Evolutionary conservation across 2,797 vertebrate species (phyloP).

Genomic region (Onychomys torridus): DNA sequence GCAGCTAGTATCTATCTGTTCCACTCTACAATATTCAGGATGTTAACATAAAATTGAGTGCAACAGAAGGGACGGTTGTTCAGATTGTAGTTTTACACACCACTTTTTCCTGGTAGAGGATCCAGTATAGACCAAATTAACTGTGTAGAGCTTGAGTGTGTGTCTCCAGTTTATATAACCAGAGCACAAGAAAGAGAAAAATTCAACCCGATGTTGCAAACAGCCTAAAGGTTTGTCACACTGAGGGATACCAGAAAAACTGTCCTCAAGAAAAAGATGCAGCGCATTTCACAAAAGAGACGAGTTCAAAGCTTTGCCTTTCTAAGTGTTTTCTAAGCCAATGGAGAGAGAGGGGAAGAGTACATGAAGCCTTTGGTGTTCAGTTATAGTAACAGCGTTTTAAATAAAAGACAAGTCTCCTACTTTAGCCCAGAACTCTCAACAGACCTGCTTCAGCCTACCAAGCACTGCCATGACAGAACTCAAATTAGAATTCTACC

Average conservation of each 20-base stretch:
- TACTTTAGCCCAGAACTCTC: neutral
- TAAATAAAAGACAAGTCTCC: neutral
- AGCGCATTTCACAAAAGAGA: neutral
- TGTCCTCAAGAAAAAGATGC: neutral
- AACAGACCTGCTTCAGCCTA: neutral
- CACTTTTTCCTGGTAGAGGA: slow-evolving; percentile 12
- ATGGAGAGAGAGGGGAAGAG: neutral
- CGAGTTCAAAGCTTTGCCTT: neutral
- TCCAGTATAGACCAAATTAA: slow-evolving; percentile 30
- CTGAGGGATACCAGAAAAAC: slow-evolving; percentile 25
- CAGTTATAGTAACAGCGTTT: neutral
- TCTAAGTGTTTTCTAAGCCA: neutral
- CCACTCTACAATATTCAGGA: neutral
- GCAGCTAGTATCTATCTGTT: neutral
- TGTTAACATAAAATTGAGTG: neutral
- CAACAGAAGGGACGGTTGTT: neutral
- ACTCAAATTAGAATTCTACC: neutral
- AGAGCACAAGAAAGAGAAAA: neutral
- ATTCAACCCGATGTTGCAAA: neutral
- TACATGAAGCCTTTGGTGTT: neutral
- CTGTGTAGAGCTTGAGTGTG: neutral
- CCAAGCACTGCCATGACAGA: neutral
- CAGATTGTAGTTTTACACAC: neutral
- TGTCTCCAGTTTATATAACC: neutral
- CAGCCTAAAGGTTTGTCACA: neutral